Conservation (phyloP, 2,797 vertebrate genomes). For the Limnodromus scolopaceus region DNA sequence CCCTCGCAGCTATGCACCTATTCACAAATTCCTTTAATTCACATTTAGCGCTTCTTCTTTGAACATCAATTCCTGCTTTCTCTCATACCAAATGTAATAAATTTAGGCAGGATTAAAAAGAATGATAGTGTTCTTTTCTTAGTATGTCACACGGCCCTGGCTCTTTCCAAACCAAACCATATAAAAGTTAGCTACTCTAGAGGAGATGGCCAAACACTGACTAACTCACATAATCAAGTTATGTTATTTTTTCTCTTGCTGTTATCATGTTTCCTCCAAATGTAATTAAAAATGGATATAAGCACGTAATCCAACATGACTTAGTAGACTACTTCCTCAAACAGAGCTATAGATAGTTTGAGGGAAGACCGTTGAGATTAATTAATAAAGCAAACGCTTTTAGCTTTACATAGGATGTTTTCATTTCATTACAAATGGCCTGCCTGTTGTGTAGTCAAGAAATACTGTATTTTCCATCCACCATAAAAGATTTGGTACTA, state of each 20-base stretch:
- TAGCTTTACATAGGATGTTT: conserved; percentile 23
- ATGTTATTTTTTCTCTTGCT: neutral
- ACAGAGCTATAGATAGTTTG: neutral
- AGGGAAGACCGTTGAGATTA: neutral
- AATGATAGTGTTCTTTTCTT: neutral
- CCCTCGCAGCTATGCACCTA: neutral
- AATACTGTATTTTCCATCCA: conserved; percentile 9
- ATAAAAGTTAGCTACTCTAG: neutral
- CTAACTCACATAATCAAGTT: neutral
- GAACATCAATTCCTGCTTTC: neutral
- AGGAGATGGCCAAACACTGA: neutral
- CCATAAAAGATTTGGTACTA: neutral
- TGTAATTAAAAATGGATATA: conserved; percentile 57
- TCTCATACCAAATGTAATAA: neutral
- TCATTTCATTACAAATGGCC: conserved; percentile 10
- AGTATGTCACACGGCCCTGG: neutral
- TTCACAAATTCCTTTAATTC: neutral
- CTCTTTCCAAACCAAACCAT: neutral
- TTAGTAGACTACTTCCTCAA: conserved; percentile 19
- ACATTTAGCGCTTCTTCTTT: neutral
- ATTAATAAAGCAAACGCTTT: conserved; percentile 50
- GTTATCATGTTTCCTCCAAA: conserved; percentile 50
- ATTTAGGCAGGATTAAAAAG: neutral
- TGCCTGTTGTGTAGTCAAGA: neutral
- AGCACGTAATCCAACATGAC: conserved; percentile 24